Base-by-base conservation (phyloP, 1,140 invertebrate genomes). In the Caerostris darwini region DNA sequence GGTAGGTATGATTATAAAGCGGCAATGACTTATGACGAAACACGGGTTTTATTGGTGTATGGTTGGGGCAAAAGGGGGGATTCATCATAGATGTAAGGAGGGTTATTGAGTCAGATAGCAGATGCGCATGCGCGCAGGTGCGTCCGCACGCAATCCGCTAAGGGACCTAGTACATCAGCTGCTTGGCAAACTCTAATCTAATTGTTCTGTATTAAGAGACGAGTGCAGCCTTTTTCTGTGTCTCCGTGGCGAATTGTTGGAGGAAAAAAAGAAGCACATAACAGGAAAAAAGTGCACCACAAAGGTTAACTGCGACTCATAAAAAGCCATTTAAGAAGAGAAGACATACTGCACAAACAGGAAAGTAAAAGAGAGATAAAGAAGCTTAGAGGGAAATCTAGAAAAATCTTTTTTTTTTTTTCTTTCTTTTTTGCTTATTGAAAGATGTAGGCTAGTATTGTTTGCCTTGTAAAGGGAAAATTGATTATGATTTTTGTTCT, bases 91-190 rank as follows among this genome's bases (percentile, higher is more conserved):
- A 57, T 17, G 53, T 17, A 54, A 19, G 57, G 57, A 8, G 8
- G 57, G 34, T n/a, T 3, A n/a, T n/a, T n/a, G n/a, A n/a, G n/a
- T n/a, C 85, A 87, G 85, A 64, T 34, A 64, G 85, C 12, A 17
- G 85, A 87, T 59, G 50, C 85, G 64, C 85, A 58, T 87, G 85
- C 85, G 59, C 85, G 85, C 85, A 87, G 61, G 85, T 59, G 85
- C 85, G 64, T 87, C 85, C 64, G 85, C 85, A 87, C 85, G 61
- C 85, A 87, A 87, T 53, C 85, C 85, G 53, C 85, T 34, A 34
- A 85, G 82, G 82, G 82, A 85, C 82, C 69, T 83, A n/a, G n/a
- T n/a, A 56, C 81, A 83, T 83, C 81, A 83, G 81, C 81, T 83
- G 81, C 81, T 54, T 57, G 53, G 81, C n/a, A 57, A 71, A 71